phyloP scores from a whole-genome alignment of 2,888 invertebrate species.

The Oxycera nigricornis region DNA sequence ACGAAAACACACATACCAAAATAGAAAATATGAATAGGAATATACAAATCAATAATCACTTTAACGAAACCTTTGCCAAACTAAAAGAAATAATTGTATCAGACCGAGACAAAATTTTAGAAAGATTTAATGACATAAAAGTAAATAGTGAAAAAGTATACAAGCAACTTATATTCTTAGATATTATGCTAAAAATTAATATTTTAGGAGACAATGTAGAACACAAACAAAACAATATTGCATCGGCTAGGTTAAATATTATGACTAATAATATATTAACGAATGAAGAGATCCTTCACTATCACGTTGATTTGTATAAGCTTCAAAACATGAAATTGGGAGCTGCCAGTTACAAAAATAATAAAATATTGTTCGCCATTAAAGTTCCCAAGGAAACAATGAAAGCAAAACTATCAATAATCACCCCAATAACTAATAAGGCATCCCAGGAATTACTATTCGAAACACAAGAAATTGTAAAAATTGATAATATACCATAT shows the following conservation, averaged over 20 bases:
- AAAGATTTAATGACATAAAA: slow-evolving; percentile 8
- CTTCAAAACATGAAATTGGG: slow-evolving; percentile 38
- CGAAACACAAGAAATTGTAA: slow-evolving; percentile 5
- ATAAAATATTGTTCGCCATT: slow-evolving; percentile 37
- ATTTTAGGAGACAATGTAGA: background rate
- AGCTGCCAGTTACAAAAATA: slow-evolving; percentile 21
- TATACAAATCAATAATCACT: no score
- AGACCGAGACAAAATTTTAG: slow-evolving; percentile 2
- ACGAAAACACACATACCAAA: no score
- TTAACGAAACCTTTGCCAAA: no score
- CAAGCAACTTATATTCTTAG: slow-evolving; percentile 9
- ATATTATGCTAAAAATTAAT: slow-evolving; percentile 1
- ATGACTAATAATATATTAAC: slow-evolving; percentile 33
- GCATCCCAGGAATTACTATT: no score
- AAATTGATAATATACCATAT: background rate
- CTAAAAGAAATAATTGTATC: slow-evolving; percentile 1
- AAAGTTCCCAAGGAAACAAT: slow-evolving; percentile 38
- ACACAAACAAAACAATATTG: background rate
- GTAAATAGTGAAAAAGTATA: slow-evolving; percentile 2
- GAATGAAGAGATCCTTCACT: no score
- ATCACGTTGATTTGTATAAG: slow-evolving; percentile 32
- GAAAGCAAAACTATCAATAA: background rate
- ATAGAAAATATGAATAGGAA: no score
- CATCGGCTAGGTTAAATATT: slow-evolving; percentile 32
- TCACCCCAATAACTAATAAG: slow-evolving; percentile 15